Base-by-base conservation (phyloP, 53 echinoderm and acorn worm species). In the Astropecten irregularis region DNA sequence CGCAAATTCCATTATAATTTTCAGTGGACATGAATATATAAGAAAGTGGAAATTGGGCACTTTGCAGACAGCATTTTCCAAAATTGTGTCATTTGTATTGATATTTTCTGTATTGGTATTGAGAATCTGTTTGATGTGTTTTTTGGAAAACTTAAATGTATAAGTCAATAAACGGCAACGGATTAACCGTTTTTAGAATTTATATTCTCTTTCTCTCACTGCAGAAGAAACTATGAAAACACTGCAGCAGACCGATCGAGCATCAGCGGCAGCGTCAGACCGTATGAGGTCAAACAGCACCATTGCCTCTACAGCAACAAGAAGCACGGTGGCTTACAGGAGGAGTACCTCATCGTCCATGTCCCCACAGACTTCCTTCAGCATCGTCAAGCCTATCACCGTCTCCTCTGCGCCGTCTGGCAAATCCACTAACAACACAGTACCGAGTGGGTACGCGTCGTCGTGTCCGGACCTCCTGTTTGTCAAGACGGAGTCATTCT, bases 391-490 rank as follows among this genome's bases (percentile, higher is more conserved):
- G 46, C n/a, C 46, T 11, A 36, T 2, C n/a, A 9, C 68, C 16
- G 68, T 2, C 23, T 7, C 68, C 7, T 18, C 68, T 3, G 9
- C 77, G 2, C 18, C 47, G 9, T 37, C 13, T 19, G 16, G 14
- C 3, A 56, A 3, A 19, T 10, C 72, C 9, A 26, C 38, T 1
- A 13, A 16, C 3, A 26, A 2, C 11, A 77, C 31, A 61, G 61
- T 61, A 28, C 61, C 77, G 13, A 61, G 77, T n/a, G 77, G 77
- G 18, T 77, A 77, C 61, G 77, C 77, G 5, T 77, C 77, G 33
- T 95, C 95, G 11, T 95, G 95, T 29, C 95, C 95, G 5, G 86
- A 95, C 65, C 79, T 95, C 20, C 69, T 89, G 30, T 61, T 84
- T 29, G 89, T 86, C 11, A 63, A 74, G 39, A 69, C 65, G 0